phyloP scores from a whole-genome alignment of 2,797 vertebrate genomes.

The Pangasius macronema region DNA sequence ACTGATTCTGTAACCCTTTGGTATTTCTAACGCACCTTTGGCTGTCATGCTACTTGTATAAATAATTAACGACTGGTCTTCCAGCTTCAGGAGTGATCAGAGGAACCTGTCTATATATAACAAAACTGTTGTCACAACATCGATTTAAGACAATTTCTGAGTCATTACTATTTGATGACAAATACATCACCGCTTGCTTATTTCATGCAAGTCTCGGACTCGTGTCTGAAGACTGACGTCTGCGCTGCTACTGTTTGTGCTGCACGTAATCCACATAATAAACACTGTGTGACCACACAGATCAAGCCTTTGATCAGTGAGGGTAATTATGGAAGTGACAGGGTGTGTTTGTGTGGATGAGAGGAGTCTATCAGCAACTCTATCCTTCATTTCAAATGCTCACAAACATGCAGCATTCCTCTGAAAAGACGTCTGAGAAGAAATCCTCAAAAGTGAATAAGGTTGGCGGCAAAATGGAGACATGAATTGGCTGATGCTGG shows the following conservation, averaged over 20 bases:
- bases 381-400: constrained; percentile 19
- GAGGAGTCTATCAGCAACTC: background rate
- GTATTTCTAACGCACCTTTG: constrained; percentile 28
- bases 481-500: background rate
- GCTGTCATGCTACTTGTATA: constrained; percentile 66
- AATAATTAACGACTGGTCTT: constrained; percentile 65
- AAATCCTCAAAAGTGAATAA: background rate
- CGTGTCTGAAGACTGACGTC: constrained; percentile 8
- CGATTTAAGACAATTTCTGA: background rate
- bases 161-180: constrained; percentile 11
- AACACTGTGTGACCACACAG: constrained; percentile 40
- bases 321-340: constrained; percentile 44
- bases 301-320: constrained; percentile 45
- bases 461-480: background rate
- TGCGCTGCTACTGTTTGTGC: constrained; percentile 15
- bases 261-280: constrained; percentile 11
- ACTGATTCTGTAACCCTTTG: background rate
- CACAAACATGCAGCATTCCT: constrained; percentile 15
- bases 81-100: constrained; percentile 1
- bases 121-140: background rate
- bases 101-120: background rate
- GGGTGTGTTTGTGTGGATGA: constrained; percentile 54
- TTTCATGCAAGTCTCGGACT: background rate
- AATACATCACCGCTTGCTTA: background rate
- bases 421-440: background rate